These are phyloP conservation scores for Muschampia plurimacula DNA, from an alignment of 2,888 invertebrate species.

Conservation along the genomic window DNA sequence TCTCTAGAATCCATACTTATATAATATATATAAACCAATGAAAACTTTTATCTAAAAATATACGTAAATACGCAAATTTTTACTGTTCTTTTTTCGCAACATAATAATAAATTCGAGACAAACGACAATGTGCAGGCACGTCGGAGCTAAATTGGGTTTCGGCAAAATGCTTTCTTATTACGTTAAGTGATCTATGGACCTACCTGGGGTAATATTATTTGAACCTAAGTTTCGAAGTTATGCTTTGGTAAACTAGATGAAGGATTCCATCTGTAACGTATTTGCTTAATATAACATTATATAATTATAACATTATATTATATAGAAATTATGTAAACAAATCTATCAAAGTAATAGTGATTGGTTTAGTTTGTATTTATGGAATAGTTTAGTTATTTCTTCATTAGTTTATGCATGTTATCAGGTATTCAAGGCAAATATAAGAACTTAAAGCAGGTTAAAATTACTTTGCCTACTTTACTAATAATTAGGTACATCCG, in stretches of 20 bases:
- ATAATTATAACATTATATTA: neutral
- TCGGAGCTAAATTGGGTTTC: slow-evolving; percentile 2
- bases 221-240: slow-evolving; percentile 7
- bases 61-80: too few species aligned
- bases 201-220: slow-evolving; percentile 9
- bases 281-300: slow-evolving; percentile 2
- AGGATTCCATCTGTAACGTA: neutral
- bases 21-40: neutral
- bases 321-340: neutral
- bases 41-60: neutral
- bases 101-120: neutral
- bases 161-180: slow-evolving; percentile 13
- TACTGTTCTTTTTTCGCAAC: too few species aligned
- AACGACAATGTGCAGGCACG: neutral
- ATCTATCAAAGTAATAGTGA: neutral
- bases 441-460: neutral
- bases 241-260: slow-evolving; percentile 1
- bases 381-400: neutral
- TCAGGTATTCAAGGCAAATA: neutral
- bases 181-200: slow-evolving; percentile 4
- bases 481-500: too few species aligned
- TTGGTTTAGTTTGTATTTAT: neutral
- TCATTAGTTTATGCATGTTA: neutral
- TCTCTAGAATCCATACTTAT: too few species aligned
- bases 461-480: too few species aligned